These are phyloP conservation scores for Austrofundulus limnaeus DNA, from an alignment of 2,113 vertebrate genomes.

Conservation along the genomic window DNA sequence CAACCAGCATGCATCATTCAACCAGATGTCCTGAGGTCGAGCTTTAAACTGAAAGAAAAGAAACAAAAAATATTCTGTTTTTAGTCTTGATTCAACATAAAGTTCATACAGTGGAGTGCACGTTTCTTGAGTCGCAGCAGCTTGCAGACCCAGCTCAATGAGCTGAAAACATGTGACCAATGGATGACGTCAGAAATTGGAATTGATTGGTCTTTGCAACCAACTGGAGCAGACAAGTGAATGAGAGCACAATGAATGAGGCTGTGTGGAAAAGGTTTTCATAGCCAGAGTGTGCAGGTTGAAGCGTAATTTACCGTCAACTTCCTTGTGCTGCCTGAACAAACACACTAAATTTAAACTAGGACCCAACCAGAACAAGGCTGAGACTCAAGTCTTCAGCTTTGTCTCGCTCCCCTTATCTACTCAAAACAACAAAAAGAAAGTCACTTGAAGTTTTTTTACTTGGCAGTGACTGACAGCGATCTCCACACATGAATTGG, in stretches of 20 bases:
- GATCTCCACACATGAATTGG: too few species aligned
- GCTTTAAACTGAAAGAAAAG: too few species aligned
- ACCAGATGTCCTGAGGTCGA: neutral
- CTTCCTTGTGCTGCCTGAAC: neutral
- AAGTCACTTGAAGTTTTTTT: neutral
- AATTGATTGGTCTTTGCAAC: constrained; percentile 16
- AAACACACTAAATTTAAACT: constrained; percentile 5
- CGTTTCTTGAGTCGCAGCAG: neutral
- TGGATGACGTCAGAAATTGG: constrained; percentile 8
- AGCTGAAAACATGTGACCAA: constrained; percentile 4
- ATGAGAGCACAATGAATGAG: constrained; percentile 18
- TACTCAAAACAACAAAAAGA: neutral
- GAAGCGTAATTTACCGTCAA: constrained; percentile 14
- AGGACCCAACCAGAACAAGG: neutral
- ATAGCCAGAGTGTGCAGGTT: neutral
- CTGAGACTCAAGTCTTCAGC: neutral
- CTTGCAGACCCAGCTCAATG: constrained; percentile 17
- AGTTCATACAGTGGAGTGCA: neutral
- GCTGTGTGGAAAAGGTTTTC: constrained; percentile 10
- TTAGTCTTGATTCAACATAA: neutral
- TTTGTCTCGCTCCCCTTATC: too few species aligned
- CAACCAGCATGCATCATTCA: neutral
- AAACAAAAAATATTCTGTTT: too few species aligned
- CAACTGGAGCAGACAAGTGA: constrained; percentile 32
- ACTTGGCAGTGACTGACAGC: too few species aligned